Conservation (phyloP, 2,888 invertebrate species). For the Drosophila subsilvestris region DNA sequence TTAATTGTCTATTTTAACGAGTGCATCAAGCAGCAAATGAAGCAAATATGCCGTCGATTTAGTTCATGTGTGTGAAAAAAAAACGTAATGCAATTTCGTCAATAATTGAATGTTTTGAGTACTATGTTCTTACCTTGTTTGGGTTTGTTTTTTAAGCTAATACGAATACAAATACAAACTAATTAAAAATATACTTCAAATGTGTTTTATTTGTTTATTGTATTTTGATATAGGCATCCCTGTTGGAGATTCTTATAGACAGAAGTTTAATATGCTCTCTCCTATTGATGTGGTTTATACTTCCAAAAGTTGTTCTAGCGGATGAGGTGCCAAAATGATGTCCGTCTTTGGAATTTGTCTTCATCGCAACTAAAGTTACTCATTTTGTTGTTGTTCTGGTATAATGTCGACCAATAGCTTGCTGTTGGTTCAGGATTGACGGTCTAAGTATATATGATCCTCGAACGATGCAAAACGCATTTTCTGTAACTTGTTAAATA, state of each 20-base stretch:
- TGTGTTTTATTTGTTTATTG: constrained; percentile 27
- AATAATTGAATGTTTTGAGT: constrained; percentile 73
- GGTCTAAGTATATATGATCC: not conserved
- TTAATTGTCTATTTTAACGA: constrained; percentile 78
- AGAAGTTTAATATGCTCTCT: too few species aligned
- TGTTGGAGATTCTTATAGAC: not conserved
- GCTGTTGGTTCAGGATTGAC: too few species aligned
- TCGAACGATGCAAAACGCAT: not conserved
- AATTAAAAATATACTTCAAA: constrained; percentile 66
- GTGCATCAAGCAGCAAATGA: constrained; percentile 28
- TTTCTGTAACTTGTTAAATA: not conserved
- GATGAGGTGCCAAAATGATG: not conserved
- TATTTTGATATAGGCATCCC: not conserved
- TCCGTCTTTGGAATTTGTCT: not conserved
- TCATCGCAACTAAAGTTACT: too few species aligned
- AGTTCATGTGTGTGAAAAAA: constrained; percentile 63
- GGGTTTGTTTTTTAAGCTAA: constrained; percentile 70
- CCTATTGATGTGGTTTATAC: not conserved
- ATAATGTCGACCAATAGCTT: too few species aligned
- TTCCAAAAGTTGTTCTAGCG: not conserved
- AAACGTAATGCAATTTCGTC: constrained; percentile 66
- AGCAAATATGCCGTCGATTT: constrained; percentile 51
- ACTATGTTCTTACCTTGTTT: constrained; percentile 74
- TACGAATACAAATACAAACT: constrained; percentile 77
- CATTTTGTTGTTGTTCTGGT: too few species aligned